Conservation (phyloP, 2,888 invertebrate genomes). For the Miltochrista miniata region DNA sequence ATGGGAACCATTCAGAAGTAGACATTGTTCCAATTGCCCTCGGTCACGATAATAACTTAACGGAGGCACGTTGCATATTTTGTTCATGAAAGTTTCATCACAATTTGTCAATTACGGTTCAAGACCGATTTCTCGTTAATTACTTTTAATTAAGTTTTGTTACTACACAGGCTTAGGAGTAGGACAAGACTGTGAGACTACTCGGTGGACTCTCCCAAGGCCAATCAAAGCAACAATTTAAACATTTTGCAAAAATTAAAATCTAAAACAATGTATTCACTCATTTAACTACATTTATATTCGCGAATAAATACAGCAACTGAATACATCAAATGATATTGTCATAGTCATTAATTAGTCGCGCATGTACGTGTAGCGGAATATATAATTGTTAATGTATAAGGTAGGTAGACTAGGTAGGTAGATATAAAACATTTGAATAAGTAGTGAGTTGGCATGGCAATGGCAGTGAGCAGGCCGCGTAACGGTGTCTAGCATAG, state of each 20-base stretch:
- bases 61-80: no score
- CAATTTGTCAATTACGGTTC: no score
- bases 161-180: not conserved
- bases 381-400: constrained; percentile 24
- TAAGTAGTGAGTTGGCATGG: constrained; percentile 41
- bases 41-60: no score
- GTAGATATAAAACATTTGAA: constrained; percentile 36
- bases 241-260: not conserved
- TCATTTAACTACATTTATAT: constrained; percentile 6
- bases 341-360: constrained; percentile 22
- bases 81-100: no score
- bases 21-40: no score
- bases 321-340: constrained; percentile 19
- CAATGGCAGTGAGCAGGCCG: constrained; percentile 38
- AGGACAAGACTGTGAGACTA: not conserved
- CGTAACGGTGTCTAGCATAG: constrained; percentile 48
- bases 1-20: no score
- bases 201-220: not conserved
- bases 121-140: no score
- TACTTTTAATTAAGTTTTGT: not conserved
- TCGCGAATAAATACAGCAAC: constrained; percentile 12
- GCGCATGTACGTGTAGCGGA: constrained; percentile 23
- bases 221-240: not conserved
- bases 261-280: not conserved
- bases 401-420: not conserved